Evolutionary conservation across 2,888 invertebrate species (phyloP).

Genomic region (Lamproptera curius): DNA sequence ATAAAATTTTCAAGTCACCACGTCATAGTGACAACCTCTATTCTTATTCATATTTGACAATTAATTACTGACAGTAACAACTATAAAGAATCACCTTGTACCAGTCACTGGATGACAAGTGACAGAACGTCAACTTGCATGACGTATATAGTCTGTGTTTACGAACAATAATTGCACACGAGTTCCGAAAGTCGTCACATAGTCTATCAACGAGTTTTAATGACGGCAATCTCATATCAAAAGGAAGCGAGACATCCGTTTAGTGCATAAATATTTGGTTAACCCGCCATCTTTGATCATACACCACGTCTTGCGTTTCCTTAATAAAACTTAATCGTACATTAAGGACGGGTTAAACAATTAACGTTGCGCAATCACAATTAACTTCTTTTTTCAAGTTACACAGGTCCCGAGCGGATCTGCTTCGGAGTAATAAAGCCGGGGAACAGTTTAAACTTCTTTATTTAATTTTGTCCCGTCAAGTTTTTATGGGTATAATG

Average conservation of each 20-base stretch:
- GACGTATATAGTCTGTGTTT: constrained; percentile 40
- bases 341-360: background rate
- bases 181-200: constrained; percentile 56
- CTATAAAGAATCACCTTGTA: constrained; percentile 21
- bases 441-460: too few species aligned
- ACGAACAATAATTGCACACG: constrained; percentile 45
- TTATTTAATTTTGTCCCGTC: too few species aligned
- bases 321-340: constrained; percentile 6
- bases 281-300: constrained; percentile 1
- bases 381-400: background rate
- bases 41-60: too few species aligned
- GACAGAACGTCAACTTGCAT: constrained; percentile 27
- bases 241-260: constrained; percentile 55
- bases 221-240: constrained; percentile 50
- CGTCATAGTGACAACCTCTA: too few species aligned
- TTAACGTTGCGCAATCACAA: background rate
- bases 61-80: too few species aligned
- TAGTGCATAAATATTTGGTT: constrained; percentile 14
- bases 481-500: too few species aligned
- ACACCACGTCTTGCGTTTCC: background rate
- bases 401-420: too few species aligned
- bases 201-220: constrained; percentile 57
- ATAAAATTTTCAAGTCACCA: too few species aligned
- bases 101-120: constrained; percentile 29
- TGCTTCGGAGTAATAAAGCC: too few species aligned